Conservation (phyloP, 2,113 vertebrate genomes). For the Siniperca chuatsi region DNA sequence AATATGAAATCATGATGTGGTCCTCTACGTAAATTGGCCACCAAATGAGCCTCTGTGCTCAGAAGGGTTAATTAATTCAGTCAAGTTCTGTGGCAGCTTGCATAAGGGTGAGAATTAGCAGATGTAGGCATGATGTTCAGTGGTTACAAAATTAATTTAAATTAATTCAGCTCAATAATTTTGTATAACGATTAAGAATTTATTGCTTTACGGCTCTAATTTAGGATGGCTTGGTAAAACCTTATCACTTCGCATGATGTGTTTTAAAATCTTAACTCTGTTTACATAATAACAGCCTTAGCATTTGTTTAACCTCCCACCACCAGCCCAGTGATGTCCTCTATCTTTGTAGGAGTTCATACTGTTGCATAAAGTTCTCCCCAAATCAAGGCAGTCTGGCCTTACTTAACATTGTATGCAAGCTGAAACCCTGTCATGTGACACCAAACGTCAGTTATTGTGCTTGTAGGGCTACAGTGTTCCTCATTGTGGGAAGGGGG, state of each 20-base stretch:
- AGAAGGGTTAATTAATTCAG: constrained; percentile 33
- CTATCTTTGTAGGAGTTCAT: background rate
- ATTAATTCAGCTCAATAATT: constrained; percentile 41
- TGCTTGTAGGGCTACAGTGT: constrained; percentile 24
- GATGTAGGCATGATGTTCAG: constrained; percentile 15
- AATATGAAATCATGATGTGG: constrained; percentile 36
- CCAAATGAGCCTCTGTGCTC: constrained; percentile 22
- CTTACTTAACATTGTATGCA: constrained; percentile 29
- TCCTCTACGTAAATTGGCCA: constrained; percentile 16
- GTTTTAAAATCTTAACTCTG: background rate
- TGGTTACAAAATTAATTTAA: constrained; percentile 51
- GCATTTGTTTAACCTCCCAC: background rate
- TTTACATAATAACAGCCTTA: background rate
- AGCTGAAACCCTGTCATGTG: constrained; percentile 40
- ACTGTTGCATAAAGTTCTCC: constrained; percentile 21
- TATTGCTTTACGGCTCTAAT: constrained; percentile 16
- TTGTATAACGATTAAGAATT: constrained; percentile 14
- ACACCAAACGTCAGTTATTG: constrained; percentile 55
- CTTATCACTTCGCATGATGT: background rate
- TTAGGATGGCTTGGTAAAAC: constrained; percentile 24
- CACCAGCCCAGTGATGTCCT: background rate
- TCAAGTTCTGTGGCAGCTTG: constrained; percentile 16
- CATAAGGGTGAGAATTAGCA: constrained; percentile 10
- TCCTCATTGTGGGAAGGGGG: background rate
- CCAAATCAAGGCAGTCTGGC: constrained; percentile 22